Evolutionary conservation across 2,888 invertebrate species (phyloP), one percentile per base, ranked within the genome.

Genomic region (Muschampia plurimacula): DNA sequence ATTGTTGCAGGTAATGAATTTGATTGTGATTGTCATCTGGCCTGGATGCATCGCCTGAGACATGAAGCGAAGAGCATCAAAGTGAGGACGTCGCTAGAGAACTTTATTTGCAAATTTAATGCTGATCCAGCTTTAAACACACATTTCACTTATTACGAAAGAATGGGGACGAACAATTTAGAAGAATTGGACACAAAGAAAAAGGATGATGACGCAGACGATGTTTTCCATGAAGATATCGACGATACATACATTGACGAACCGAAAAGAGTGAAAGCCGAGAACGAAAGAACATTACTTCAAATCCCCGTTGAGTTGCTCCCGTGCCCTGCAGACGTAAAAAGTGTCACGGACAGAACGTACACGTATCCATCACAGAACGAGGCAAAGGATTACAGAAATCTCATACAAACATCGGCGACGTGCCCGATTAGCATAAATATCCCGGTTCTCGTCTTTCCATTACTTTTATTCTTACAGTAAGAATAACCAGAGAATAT

Each of bases 11-110:
- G 96, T 82, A 98, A 98, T 92, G 96, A 96, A 83, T 96, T 98
- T 89, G 95, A 96, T 85, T 98, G 98, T 92, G 97, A 97, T 92
- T 97, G 97, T 86, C 97, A 97, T 80, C 95, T 98, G 82, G 95
- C 96, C 74, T 98, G 98, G 98, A 96, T 97, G 93, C 96, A 97
- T 92, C 95, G 95, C 77, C 94, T 98, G 78, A 95, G 96, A 76
- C 96, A 97, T 89, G 97, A 97, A 84, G 97, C 97, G 77, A 96
- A 96, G 87, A 97, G 96, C 89, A 93, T 95, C 76, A 95, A 96
- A 89, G 95, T 97, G 79, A 95, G 96, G 81, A 96, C 96, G 80
- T 95, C 96, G 74, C 94, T 97, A 76, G 97, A 97, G 86, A 96
- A 96, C 85, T 95, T 97, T 84, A 95, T 96, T 82, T 97, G 97